Base-by-base conservation (phyloP, 2,113 vertebrate genomes). In the Tinamus guttatus region DNA sequence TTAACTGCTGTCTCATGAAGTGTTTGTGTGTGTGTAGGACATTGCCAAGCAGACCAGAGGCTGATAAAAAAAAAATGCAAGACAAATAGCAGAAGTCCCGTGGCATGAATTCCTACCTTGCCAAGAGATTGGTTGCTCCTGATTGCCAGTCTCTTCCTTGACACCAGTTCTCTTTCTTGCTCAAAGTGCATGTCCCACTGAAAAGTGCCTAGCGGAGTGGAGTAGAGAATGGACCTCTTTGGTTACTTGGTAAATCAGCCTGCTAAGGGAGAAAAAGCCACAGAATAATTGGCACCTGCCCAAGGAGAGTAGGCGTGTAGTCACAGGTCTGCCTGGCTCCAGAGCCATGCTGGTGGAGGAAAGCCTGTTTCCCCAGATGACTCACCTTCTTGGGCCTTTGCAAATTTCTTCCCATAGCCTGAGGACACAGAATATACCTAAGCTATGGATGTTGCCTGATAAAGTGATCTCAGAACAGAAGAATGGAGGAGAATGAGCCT, bases 71-170 rank as follows among this genome's bases (percentile, higher is more conserved):
- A 87, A 76, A 28, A 8, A 9, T 41, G 71, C 19, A 12, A 54
- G 9, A 32, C 60, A 54, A 56, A 30, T 49, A 71, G 10, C 56
- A 92, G 58, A 85, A 88, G 62, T 83, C 51, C 12, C 64, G 16
- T 59, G 51, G 25, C 32, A 28, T 58, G 40, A 89, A 86, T 73
- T 52, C 56, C 2, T 28, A 11, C 47, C 93, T 85, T 32, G 2
- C 32, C 14, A 34, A 22, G 52, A 76, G 27, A 82, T 28, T 0
- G 0, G 18, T 22, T 87, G 27, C n/a, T 86, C 9, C 38, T 59
- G 8, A 40, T 89, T 89, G 12, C 25, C 41, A 58, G 16, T 13
- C 25, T 56, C 17, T 52, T 52, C 30, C 54, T 85, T 45, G 32
- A 8, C 32, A 69, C 63, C 34, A 62, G 11, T 65, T 11, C 52